These are phyloP conservation scores for Beris chalybata DNA, from an alignment of 2,888 invertebrate genomes.

Conservation along the genomic window DNA sequence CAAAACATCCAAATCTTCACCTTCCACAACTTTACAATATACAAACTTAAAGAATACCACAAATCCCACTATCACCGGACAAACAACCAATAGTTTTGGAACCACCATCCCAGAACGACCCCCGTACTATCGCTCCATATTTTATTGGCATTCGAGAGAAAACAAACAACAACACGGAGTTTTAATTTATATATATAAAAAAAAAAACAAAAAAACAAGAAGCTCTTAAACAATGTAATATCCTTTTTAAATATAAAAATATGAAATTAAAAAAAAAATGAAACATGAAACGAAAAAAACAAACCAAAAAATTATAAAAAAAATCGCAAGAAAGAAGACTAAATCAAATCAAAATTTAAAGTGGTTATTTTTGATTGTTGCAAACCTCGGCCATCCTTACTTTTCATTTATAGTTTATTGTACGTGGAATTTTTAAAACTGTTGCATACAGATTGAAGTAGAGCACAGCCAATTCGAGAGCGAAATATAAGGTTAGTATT, in stretches of 20 bases:
- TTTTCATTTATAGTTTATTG: too few relatives aligned
- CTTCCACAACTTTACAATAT: too few relatives aligned
- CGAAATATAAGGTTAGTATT: too few relatives aligned
- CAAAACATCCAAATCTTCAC: neutral
- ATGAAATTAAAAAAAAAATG: conserved; percentile 1
- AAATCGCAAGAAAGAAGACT: conserved; percentile 8
- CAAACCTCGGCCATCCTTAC: too few relatives aligned
- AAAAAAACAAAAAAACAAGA: conserved; percentile 9
- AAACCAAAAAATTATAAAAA: conserved; percentile 10
- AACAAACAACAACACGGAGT: neutral
- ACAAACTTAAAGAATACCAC: neutral
- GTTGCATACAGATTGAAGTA: too few relatives aligned
- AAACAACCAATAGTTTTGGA: neutral
- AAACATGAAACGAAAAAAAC: conserved; percentile 9
- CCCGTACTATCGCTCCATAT: too few relatives aligned
- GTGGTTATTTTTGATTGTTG: too few relatives aligned
- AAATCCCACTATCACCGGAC: neutral
- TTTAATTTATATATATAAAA: neutral
- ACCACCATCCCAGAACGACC: neutral
- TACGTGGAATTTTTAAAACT: too few relatives aligned
- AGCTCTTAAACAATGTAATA: conserved; percentile 25
- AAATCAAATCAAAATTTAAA: neutral
- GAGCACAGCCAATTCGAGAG: too few relatives aligned
- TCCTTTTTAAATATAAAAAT: conserved; percentile 23
- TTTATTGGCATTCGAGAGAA: too few relatives aligned